Base-by-base conservation (phyloP, 2,888 invertebrate genomes). In the Cyclophora albipunctata region DNA sequence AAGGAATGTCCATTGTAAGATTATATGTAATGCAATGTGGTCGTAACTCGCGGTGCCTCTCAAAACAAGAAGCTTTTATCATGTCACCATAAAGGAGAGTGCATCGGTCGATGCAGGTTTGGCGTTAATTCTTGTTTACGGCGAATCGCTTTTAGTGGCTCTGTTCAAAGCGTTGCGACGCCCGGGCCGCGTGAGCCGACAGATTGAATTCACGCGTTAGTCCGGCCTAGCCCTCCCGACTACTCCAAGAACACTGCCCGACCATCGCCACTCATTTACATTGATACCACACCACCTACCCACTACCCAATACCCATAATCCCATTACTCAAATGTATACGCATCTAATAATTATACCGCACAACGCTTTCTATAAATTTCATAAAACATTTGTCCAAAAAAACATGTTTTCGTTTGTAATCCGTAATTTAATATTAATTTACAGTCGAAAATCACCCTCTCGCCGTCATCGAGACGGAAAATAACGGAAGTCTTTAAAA, bases 401-500 rank as follows among this genome's bases (percentile, higher is more conserved):
- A 68, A 79, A 73, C 72, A 72, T 74, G 64, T 73, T 77, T 78
- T 73, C 66, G 67, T 63, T 69, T 69, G 71, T 70, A 76, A 78
- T 73, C 76, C 75, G 69, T 78, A 82, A 81, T 86, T 81, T 75
- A 81, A 78, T 82, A 85, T 83, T 83, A 83, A 84, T 84, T 86
- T 84, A 75, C 81, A 78, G 78, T 73, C 75, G 72, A 77, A 82
- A 81, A 81, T 75, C 77, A 75, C 79, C 79, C 77, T 78, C 83
- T 81, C 77, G 76, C 73, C 78, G 79, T 75, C 83, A 84, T 80
- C 81, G 84, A 80, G 77, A 81, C 76, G 85, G 85, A 88, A 88
- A 88, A 88, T 87, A 84, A 77, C 84, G 87, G 86, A 87, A 84
- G 85, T 86, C 73, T 84, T 87, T 84, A 84, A 79, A 83, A 82